A percentile compares a stretch with the other conserved stretches of the same genome.
phyloP scores from a whole-genome alignment of 2,888 invertebrate species.

The Drepana falcataria region DNA sequence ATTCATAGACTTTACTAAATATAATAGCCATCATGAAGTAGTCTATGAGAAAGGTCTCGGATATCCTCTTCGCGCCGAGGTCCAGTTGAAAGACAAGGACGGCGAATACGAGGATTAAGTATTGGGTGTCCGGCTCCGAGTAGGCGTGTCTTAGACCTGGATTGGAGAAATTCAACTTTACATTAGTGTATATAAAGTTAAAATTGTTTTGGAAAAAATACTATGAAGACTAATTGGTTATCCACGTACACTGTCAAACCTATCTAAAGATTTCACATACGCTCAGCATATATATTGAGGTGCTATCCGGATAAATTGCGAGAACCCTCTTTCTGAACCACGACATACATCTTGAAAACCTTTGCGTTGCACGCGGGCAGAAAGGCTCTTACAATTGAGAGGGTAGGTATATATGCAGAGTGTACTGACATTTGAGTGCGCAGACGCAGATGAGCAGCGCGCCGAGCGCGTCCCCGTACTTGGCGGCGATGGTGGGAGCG shows the following conservation, averaged over 20 bases:
- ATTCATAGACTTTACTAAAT: slow-evolving; percentile 93
- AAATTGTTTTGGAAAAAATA: too few relatives aligned
- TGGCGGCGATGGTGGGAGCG: slow-evolving; percentile 85
- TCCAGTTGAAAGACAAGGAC: slow-evolving; percentile 93
- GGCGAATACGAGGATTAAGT: slow-evolving; percentile 93
- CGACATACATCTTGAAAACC: too few relatives aligned
- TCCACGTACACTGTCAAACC: too few relatives aligned
- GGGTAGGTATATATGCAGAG: neutral
- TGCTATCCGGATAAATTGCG: too few relatives aligned
- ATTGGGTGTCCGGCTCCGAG: slow-evolving; percentile 94
- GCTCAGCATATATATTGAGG: too few relatives aligned
- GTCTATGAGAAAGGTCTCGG: slow-evolving; percentile 94
- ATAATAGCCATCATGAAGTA: slow-evolving; percentile 94
- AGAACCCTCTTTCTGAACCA: too few relatives aligned
- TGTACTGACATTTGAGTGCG: slow-evolving; percentile 86
- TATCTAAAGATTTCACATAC: too few relatives aligned
- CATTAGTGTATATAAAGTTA: neutral
- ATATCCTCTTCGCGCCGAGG: slow-evolving; percentile 80
- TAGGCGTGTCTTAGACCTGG: slow-evolving; percentile 90
- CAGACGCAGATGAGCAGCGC: slow-evolving; percentile 91
- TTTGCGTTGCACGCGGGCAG: too few relatives aligned
- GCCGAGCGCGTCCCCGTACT: slow-evolving; percentile 88
- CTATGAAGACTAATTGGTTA: too few relatives aligned
- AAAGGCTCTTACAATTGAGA: too few relatives aligned
- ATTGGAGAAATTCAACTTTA: neutral